Percentiles rank a stretch among this genome's conserved stretches.
These are phyloP conservation scores for Rachycentron canadum DNA, from an alignment of 2,797 vertebrate species.

Conservation along the genomic window DNA sequence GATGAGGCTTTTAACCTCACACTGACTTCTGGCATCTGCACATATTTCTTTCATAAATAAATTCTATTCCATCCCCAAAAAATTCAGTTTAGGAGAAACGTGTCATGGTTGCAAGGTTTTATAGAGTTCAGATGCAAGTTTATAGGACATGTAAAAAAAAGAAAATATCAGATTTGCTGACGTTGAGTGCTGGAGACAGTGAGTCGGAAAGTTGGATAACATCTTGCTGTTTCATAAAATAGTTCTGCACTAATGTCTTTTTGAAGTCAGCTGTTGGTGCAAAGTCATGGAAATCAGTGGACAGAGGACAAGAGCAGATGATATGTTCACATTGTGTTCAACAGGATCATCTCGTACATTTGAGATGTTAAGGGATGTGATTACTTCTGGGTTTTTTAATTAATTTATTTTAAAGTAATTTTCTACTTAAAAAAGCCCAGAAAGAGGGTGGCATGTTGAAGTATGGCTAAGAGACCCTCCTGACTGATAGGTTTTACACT, in stretches of 20 bases:
- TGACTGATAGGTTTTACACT: neutral
- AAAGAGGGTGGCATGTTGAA: conserved; percentile 10
- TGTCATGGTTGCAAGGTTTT: neutral
- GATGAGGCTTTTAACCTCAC: neutral
- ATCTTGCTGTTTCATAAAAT: neutral
- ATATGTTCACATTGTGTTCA: neutral
- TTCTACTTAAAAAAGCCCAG: neutral
- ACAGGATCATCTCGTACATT: neutral
- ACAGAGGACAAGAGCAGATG: neutral
- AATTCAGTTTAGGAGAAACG: neutral
- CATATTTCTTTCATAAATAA: neutral
- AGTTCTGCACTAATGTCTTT: neutral
- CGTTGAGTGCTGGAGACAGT: conserved; percentile 20
- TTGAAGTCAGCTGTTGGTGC: neutral
- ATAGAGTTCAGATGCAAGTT: conserved; percentile 4
- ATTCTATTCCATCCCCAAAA: neutral
- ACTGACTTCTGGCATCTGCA: neutral
- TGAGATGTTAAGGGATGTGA: neutral
- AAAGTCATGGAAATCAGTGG: neutral
- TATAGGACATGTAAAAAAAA: neutral
- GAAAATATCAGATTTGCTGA: conserved; percentile 7
- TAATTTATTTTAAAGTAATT: neutral
- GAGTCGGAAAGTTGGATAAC: conserved; percentile 27
- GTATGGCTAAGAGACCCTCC: neutral
- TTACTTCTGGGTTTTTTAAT: neutral